Conservation (phyloP, 2,113 vertebrate genomes). For the Delphinus delphis region DNA sequence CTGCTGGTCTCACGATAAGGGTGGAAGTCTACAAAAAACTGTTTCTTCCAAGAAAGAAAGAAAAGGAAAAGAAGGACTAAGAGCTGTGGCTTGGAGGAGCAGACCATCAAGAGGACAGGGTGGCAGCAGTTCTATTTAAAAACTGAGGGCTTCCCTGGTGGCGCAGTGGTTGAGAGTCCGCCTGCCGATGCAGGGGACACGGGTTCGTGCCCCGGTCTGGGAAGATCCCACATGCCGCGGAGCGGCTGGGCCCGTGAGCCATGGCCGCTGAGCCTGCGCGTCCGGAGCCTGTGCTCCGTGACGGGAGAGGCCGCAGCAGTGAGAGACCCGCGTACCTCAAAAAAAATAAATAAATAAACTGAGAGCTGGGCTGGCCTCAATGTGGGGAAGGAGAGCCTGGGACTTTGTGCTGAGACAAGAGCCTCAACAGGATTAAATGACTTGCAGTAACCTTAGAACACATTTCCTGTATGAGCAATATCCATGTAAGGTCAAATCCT, state of each 20-base stretch:
- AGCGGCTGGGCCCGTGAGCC: no score
- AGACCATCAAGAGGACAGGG: neutral
- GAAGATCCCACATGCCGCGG: no score
- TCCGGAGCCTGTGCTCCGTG: no score
- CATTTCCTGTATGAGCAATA: conserved; percentile 30
- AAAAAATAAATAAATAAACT: no score
- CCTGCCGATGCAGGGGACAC: no score
- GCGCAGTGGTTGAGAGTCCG: no score
- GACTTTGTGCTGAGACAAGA: neutral
- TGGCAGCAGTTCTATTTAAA: neutral
- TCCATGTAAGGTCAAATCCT: conserved; percentile 9
- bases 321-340: no score
- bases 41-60: neutral
- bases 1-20: neutral
- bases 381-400: neutral
- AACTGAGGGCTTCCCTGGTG: neutral
- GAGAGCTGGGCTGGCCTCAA: neutral
- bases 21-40: neutral
- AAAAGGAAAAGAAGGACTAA: neutral
- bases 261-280: no score
- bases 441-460: neutral
- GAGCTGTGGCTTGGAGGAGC: neutral
- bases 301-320: no score
- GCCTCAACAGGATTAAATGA: neutral
- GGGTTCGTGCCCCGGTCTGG: no score